These are phyloP conservation scores for Aegithalos caudatus DNA, from an alignment of 2,113 vertebrate genomes.

Conservation along the genomic window DNA sequence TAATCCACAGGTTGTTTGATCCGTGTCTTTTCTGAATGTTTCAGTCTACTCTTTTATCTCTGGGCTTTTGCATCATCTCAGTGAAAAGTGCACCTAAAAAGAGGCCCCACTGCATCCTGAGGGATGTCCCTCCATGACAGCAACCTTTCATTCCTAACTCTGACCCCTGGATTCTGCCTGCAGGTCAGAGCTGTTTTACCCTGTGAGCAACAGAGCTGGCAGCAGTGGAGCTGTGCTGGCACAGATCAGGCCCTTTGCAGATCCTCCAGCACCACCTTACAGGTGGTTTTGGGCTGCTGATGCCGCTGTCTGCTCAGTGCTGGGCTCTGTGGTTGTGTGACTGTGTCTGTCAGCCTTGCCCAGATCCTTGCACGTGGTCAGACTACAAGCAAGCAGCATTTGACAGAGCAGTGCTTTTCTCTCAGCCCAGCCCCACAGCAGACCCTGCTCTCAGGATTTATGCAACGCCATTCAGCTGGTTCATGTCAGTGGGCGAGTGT, in stretches of 20 bases:
- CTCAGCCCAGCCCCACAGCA: neutral
- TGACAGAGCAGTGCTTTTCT: neutral
- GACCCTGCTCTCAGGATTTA: neutral
- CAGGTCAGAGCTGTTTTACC: neutral
- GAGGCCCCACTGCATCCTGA: neutral
- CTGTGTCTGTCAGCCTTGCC: neutral
- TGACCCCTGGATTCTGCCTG: neutral
- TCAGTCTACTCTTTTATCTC: neutral
- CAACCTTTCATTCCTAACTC: neutral
- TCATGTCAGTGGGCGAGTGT: neutral
- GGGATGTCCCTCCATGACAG: neutral
- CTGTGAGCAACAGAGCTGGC: neutral
- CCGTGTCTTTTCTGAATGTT: neutral
- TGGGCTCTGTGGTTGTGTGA: neutral
- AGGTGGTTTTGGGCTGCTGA: neutral
- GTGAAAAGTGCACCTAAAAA: neutral
- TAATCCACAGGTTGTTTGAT: neutral
- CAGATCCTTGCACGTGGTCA: neutral
- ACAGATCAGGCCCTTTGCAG: neutral
- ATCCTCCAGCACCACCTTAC: neutral
- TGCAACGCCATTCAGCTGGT: neutral
- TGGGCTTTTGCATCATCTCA: neutral
- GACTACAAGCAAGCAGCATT: neutral
- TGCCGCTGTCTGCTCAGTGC: neutral
- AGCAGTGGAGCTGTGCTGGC: neutral